Evolutionary conservation across 1,140 invertebrate species (phyloP), one percentile per base, ranked within the genome.

Genomic region (Drosophila miranda): DNA sequence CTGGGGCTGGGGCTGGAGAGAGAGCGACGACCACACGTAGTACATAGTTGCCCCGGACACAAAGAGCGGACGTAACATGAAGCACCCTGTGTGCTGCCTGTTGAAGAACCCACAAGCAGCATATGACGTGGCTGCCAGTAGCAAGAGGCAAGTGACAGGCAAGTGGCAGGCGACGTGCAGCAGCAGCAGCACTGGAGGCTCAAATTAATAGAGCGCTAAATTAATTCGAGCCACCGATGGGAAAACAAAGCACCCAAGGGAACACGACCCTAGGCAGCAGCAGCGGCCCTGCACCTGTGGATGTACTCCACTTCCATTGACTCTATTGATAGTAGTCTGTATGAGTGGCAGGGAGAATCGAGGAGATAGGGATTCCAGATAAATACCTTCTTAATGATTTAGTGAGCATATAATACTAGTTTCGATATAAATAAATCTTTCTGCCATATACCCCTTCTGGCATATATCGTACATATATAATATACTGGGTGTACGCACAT

Each of bases 171-270:
- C 30, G 30, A 34, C 30, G 8, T 34, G 30, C 30, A 9, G 30
- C 50, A 5, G 0, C 54, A 44, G 6, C n/a, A 44, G 6, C n/a
- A 19, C 64, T 45, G 23, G 38, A 30, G 34, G 73, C 77, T 81
- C 77, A 74, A 86, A 87, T 86, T 86, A 87, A 86, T 87, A 86
- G 81, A 86, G 84, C 78, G 77, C 87, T 81, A 81, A 86, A 87
- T 81, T 87, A 86, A 86, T 86, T 87, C 79, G 81, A 86, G 82
- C 61, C 49, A 78, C 64, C 68, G 59, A 70, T 75, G 76, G 78
- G 69, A 62, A 55, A 46, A 46, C 78, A 80, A 71, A 38, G 34
- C 66, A 80, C 59, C 30, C 55, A 66, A 68, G 43, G 19, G 55
- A 59, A 42, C 19, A 46, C 48, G 70, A 68, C 57, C 55, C 34